phyloP scores from a whole-genome alignment of 2,797 vertebrate genomes.

The Pseudomugil tenellus region DNA sequence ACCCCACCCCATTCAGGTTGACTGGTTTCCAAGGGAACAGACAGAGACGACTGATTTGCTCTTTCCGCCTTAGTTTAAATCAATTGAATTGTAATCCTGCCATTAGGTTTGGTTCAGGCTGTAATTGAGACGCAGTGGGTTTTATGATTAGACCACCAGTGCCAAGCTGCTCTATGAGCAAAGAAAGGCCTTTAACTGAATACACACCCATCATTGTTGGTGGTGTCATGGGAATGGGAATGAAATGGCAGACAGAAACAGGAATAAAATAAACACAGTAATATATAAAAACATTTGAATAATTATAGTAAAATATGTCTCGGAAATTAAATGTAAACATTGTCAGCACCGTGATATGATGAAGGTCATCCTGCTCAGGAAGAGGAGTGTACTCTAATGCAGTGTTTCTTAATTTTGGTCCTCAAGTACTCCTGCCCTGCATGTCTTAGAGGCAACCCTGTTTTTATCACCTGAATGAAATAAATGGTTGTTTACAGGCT shows the following conservation, averaged over 20 bases:
- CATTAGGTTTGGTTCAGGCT: slow-evolving; percentile 44
- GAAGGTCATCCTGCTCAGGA: no score
- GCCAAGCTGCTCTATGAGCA: slow-evolving; percentile 26
- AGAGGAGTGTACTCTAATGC: no score
- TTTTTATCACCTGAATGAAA: no score
- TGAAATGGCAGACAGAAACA: background rate
- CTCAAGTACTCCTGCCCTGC: no score
- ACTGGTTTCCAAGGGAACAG: slow-evolving; percentile 74
- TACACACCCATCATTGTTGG: slow-evolving; percentile 21
- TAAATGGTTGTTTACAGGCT: no score
- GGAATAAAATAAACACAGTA: background rate
- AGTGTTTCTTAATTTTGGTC: no score
- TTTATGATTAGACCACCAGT: slow-evolving; percentile 40
- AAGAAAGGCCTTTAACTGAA: slow-evolving; percentile 33
- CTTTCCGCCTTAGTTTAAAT: slow-evolving; percentile 48
- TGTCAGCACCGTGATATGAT: no score
- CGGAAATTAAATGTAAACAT: background rate
- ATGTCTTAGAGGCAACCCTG: no score
- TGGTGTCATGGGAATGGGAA: slow-evolving; percentile 13
- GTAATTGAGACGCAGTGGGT: slow-evolving; percentile 55
- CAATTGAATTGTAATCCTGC: slow-evolving; percentile 60
- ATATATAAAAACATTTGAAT: background rate
- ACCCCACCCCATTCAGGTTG: slow-evolving; percentile 56
- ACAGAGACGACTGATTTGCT: slow-evolving; percentile 43
- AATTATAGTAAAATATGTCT: background rate